These are phyloP conservation scores for Portevinia maculata DNA, from an alignment of 2,888 invertebrate genomes.

Conservation along the genomic window DNA sequence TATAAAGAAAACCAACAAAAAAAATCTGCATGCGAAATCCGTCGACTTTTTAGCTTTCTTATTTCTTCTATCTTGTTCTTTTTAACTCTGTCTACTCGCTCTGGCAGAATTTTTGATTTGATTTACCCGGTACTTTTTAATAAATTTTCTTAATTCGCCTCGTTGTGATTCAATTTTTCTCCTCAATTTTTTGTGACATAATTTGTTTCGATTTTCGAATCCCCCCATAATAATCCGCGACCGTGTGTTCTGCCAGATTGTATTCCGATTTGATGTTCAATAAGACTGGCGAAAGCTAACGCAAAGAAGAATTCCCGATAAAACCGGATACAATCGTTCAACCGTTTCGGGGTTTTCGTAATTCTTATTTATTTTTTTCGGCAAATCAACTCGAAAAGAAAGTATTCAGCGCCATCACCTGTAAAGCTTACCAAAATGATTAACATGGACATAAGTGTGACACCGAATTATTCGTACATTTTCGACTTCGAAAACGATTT, in stretches of 20 bases:
- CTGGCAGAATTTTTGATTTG: constrained; percentile 28
- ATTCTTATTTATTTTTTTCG: constrained; percentile 21
- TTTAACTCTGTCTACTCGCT: constrained; percentile 31
- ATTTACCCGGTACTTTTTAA: constrained; percentile 45
- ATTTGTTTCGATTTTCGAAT: constrained; percentile 60
- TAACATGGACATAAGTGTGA: constrained; percentile 85
- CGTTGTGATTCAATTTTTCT: too few species aligned
- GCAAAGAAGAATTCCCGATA: constrained; percentile 20
- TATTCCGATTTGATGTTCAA: constrained; percentile 3
- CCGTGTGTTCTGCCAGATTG: constrained; percentile 28
- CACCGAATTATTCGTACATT: constrained; percentile 95
- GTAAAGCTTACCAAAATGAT: constrained; percentile 76
- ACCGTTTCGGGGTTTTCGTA: constrained; percentile 36
- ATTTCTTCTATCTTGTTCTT: constrained; percentile 54
- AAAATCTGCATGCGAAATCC: constrained; percentile 47
- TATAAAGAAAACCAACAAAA: constrained; percentile 13
- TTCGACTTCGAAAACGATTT: constrained; percentile 98
- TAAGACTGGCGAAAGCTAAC: constrained; percentile 34
- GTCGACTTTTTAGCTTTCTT: constrained; percentile 65
- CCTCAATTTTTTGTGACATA: constrained; percentile 59
- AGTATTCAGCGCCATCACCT: background rate
- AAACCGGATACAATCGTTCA: constrained; percentile 67
- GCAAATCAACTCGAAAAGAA: constrained; percentile 9
- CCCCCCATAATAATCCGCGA: constrained; percentile 51
- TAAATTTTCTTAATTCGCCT: constrained; percentile 40